Conservation (phyloP, 1,140 invertebrate species). For the Mactra quadrangularis region DNA sequence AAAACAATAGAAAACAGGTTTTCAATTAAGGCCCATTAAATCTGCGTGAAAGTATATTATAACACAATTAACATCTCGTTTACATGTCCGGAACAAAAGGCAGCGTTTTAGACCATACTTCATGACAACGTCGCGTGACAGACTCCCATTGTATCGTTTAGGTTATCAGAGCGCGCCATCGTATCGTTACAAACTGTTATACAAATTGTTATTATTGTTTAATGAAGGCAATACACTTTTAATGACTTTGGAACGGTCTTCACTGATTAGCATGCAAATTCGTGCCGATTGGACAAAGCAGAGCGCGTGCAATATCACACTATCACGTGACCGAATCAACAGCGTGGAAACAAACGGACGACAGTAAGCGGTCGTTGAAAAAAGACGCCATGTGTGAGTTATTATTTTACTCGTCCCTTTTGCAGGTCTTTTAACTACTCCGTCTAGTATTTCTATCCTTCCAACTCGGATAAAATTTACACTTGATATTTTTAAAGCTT, state of each 20-base stretch:
- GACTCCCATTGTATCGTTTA: conserved; percentile 40
- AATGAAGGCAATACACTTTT: conserved; percentile 58
- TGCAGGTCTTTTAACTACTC: conserved; percentile 21
- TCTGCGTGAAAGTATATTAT: conserved; percentile 63
- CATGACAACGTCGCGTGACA: conserved; percentile 55
- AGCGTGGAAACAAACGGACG: conserved; percentile 29
- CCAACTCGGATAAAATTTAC: conserved; percentile 37
- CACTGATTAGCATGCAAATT: conserved; percentile 61
- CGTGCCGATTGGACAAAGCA: conserved; percentile 33
- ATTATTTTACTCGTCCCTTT: conserved; percentile 35
- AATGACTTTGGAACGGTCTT: conserved; percentile 50
- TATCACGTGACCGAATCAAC: conserved; percentile 46
- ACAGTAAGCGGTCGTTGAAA: conserved; percentile 23
- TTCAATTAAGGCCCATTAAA: conserved; percentile 54
- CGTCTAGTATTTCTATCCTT: conserved; percentile 9
- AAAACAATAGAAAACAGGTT: conserved; percentile 60
- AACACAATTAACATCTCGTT: conserved; percentile 57
- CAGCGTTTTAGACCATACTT: conserved; percentile 35
- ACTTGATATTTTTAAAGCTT: conserved; percentile 50
- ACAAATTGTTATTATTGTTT: conserved; percentile 63
- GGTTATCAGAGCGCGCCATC: conserved; percentile 55
- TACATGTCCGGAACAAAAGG: conserved; percentile 46
- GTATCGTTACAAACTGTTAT: conserved; percentile 62
- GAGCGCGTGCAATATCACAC: conserved; percentile 28
- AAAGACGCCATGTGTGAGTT: conserved; percentile 27